Conservation (phyloP, 2,888 invertebrate genomes). For the Acrobeloides nanus region DNA sequence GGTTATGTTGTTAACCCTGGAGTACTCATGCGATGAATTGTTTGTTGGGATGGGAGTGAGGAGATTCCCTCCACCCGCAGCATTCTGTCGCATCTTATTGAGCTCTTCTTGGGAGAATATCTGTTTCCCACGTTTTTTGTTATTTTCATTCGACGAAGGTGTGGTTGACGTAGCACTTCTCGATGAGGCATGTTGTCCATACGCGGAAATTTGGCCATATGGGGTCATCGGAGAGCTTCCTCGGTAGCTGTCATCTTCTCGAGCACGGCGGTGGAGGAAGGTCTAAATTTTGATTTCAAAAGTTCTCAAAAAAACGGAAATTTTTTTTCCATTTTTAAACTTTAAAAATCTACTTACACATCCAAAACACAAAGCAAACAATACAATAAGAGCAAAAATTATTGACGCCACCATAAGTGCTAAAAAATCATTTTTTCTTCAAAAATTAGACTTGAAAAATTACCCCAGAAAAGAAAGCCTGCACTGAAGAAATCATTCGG, state of each 20-base stretch:
- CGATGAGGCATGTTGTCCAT: not conserved
- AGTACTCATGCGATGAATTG: too few species aligned
- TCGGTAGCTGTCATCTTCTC: conserved; percentile 1
- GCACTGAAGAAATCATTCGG: conserved; percentile 5
- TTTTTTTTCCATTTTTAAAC: not conserved
- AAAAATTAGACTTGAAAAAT: not conserved
- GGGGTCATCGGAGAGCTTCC: conserved; percentile 1
- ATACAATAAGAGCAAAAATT: conserved; percentile 27
- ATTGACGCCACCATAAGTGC: conserved; percentile 28
- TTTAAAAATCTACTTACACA: conserved; percentile 26
- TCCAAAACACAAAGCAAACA: conserved; percentile 27
- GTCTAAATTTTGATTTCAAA: conserved; percentile 2
- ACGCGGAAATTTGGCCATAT: conserved; percentile 1
- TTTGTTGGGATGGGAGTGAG: too few species aligned
- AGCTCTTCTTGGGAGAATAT: conserved; percentile 1
- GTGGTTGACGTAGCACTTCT: not conserved
- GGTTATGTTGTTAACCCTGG: too few species aligned
- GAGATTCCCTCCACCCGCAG: too few species aligned
- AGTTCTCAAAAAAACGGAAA: not conserved
- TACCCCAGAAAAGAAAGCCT: conserved; percentile 30
- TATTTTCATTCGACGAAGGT: not conserved
- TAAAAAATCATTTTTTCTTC: conserved; percentile 12
- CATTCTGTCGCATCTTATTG: not conserved
- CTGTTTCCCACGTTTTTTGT: too few species aligned
- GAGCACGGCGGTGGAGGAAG: conserved; percentile 3